Base-by-base conservation (phyloP, 2,113 vertebrate species). In the Triplophysa dalaica region DNA sequence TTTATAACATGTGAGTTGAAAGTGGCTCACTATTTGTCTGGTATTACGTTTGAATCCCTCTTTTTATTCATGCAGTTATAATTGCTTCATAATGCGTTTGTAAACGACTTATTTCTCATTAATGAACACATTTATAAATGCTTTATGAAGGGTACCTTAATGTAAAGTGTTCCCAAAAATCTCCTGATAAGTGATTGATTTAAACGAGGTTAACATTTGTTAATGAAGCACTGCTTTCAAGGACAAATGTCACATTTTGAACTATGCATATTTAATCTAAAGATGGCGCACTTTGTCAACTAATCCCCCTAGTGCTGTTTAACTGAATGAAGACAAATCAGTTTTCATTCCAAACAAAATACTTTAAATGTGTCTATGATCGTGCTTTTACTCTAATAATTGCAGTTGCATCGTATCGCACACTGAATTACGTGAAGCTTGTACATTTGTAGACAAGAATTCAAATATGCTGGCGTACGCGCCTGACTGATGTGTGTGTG, bases 231-330 rank as follows among this genome's bases (percentile, higher is more conserved):
- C 45, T 13, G 21, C 22, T 43, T 84, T 29, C 78, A 85, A 85
- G 80, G 86, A 58, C 82, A 85, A 17, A 45, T 75, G 26, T 50
- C 75, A n/a, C 63, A 84, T 74, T 38, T 41, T 41, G 41, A 75
- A 62, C 16, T 11, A 38, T 7, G 8, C 13, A 22, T 22, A 10
- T 67, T 73, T 70, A 45, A 82, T 82, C 78, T 70, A 79, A 75
- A 84, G 74, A 69, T 83, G 84, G 63, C 78, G 67, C 61, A 74
- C 21, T 74, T 5, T 48, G 82, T 67, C 74, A 75, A 68, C 14
- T 76, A 58, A 76, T 48, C 38, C 14, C 17, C 54, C 29, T 41
- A 14, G 19, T 17, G 52, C 29, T 0, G 19, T 3, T 6, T 26
- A 73, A 58, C 70, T 72, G 11, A 72, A 58, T 58, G 7, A 72